Conservation (phyloP, 2,888 invertebrate genomes). For the Eurois occulta region DNA sequence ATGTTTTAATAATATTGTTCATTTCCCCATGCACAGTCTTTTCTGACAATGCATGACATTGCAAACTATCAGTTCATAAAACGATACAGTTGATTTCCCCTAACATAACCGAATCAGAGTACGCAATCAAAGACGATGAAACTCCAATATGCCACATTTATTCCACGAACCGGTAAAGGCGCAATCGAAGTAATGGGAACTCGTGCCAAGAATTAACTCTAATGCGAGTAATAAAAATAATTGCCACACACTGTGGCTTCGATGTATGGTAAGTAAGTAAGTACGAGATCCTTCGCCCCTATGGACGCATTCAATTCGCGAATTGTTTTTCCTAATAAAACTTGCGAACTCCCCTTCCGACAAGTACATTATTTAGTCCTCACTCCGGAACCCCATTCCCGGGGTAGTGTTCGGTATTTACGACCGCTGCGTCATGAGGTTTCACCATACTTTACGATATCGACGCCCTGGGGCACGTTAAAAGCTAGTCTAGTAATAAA, state of each 20-base stretch:
- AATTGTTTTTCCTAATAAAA: slow-evolving; percentile 70
- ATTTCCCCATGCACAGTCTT: neutral
- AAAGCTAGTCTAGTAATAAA: slow-evolving; percentile 49
- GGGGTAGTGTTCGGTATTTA: slow-evolving; percentile 70
- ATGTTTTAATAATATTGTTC: neutral
- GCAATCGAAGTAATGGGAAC: slow-evolving; percentile 25
- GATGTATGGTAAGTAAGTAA: slow-evolving; percentile 13
- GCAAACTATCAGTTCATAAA: slow-evolving; percentile 6
- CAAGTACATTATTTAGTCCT: slow-evolving; percentile 62
- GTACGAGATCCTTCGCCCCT: slow-evolving; percentile 29
- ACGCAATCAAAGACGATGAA: slow-evolving; percentile 24
- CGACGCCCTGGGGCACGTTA: slow-evolving; percentile 57
- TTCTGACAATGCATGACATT: slow-evolving; percentile 8
- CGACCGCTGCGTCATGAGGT: slow-evolving; percentile 81
- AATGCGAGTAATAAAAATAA: slow-evolving; percentile 49
- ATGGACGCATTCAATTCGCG: slow-evolving; percentile 62
- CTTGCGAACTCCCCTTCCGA: slow-evolving; percentile 60
- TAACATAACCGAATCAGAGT: slow-evolving; percentile 22
- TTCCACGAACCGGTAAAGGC: slow-evolving; percentile 25
- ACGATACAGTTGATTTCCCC: slow-evolving; percentile 27
- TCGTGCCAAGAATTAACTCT: slow-evolving; percentile 28
- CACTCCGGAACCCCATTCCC: slow-evolving; percentile 50
- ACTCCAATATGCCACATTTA: slow-evolving; percentile 28
- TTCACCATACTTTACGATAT: slow-evolving; percentile 73
- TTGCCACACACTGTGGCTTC: slow-evolving; percentile 28